phyloP scores from a whole-genome alignment of 2,113 vertebrate species.

The Propithecus coquereli region DNA sequence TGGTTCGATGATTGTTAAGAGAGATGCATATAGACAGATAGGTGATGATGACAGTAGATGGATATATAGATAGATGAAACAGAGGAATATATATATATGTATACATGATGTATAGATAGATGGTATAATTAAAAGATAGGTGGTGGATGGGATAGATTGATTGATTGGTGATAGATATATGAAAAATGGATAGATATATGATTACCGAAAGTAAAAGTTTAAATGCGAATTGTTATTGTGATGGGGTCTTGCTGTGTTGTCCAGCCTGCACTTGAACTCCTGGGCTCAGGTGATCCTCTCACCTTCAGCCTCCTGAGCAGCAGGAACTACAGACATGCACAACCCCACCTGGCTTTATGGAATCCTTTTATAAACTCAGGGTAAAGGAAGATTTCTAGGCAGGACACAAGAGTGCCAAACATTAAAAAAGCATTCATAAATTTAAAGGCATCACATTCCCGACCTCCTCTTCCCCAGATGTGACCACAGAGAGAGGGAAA shows the following conservation, averaged over 20 bases:
- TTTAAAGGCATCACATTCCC: background rate
- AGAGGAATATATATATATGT: background rate
- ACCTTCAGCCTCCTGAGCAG: background rate
- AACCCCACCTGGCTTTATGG: background rate
- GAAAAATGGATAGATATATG: too few species aligned
- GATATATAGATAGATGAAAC: background rate
- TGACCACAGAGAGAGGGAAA: too few species aligned
- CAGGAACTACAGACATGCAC: background rate
- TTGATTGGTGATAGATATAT: too few species aligned
- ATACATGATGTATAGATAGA: background rate
- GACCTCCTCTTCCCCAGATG: background rate
- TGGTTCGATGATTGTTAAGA: background rate
- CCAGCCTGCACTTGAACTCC: background rate
- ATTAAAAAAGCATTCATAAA: background rate
- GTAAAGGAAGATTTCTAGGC: background rate
- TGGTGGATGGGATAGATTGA: background rate
- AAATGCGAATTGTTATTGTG: background rate
- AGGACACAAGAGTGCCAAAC: background rate
- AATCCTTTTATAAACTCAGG: background rate
- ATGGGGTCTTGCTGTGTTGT: background rate
- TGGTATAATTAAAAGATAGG: background rate
- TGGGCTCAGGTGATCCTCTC: background rate
- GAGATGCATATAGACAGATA: background rate
- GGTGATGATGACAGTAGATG: too few species aligned
- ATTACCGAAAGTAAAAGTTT: too few species aligned